Conservation (phyloP, 2,888 invertebrate species). For the Trypoxylon attenuatum region DNA sequence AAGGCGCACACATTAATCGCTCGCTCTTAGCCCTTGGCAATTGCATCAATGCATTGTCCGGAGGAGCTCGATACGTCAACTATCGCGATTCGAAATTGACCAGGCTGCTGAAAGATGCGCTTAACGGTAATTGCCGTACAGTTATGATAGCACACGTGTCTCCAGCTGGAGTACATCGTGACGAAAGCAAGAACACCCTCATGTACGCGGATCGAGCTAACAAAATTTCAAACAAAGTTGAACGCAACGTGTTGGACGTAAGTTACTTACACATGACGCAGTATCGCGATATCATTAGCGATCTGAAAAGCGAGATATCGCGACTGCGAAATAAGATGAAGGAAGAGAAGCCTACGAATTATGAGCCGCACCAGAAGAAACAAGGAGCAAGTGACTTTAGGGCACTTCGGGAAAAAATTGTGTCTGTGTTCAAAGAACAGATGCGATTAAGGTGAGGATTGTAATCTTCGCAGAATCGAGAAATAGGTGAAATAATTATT, state of each 20-base stretch:
- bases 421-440: conserved; percentile 92
- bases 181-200: conserved; percentile 95
- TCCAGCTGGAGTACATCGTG: conserved; percentile 86
- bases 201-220: conserved; percentile 96
- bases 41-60: conserved; percentile 96
- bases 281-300: conserved; percentile 87
- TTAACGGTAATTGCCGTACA: conserved; percentile 94
- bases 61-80: conserved; percentile 91
- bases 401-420: conserved; percentile 88
- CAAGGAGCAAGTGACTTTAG: conserved; percentile 76
- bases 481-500: neutral
- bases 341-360: conserved; percentile 76
- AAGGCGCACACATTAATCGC: conserved; percentile 96
- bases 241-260: conserved; percentile 75
- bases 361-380: conserved; percentile 48
- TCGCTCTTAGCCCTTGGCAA: conserved; percentile 93
- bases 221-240: conserved; percentile 92
- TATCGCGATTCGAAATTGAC: conserved; percentile 97
- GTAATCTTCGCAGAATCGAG: neutral
- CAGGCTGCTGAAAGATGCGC: conserved; percentile 88
- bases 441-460: conserved; percentile 85
- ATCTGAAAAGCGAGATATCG: conserved; percentile 89
- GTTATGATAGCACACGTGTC: conserved; percentile 98
- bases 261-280: conserved; percentile 86
- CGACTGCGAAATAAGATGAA: conserved; percentile 88